Evolutionary conservation across 1,140 invertebrate genomes (phyloP), one percentile per base, ranked within the genome.

Genomic region (Brachionus calyciflorus): DNA sequence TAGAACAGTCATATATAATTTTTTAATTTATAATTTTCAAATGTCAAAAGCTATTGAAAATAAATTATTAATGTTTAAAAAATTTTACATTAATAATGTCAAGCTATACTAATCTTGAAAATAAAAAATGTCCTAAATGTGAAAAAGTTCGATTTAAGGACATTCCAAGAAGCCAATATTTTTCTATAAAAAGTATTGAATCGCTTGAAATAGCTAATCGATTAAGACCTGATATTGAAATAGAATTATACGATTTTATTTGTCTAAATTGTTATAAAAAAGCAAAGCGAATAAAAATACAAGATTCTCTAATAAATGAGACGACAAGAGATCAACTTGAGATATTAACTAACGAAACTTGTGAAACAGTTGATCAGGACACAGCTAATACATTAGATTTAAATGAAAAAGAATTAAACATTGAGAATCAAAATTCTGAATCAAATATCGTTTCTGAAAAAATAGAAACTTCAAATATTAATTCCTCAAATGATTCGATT

Each of bases 401-500:
- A n/a, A n/a, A n/a, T n/a, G n/a, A n/a, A n/a, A n/a, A n/a, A n/a
- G n/a, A n/a, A n/a, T n/a, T n/a, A n/a, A n/a, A 37, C 33, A 5
- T 37, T 37, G 4, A 37, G 33, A 37, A 3, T 37, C 3, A 3
- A 37, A 37, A 37, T 55, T 26, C 65, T 80, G 84, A 69, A 86
- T 87, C 75, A 24, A 55, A 55, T 4, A 12, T 55, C 9, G 26
- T 24, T 0, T 0, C 5, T 24, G 51, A 55, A 1, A 55, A 55
- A 55, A 55, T 55, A 24, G 51, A 2, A 55, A 17, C 21, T 24
- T 24, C 9, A 24, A 24, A 55, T 55, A 12, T 14, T 12, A 55
- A 55, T 55, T 10, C 26, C 26, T 9, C 12, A 24, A 3, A 1
- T 55, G 17, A 55, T 24, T 55, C 26, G 21, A 7, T 55, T 55